Conservation (phyloP, 1,140 invertebrate species). For the Coelopa frigida region DNA sequence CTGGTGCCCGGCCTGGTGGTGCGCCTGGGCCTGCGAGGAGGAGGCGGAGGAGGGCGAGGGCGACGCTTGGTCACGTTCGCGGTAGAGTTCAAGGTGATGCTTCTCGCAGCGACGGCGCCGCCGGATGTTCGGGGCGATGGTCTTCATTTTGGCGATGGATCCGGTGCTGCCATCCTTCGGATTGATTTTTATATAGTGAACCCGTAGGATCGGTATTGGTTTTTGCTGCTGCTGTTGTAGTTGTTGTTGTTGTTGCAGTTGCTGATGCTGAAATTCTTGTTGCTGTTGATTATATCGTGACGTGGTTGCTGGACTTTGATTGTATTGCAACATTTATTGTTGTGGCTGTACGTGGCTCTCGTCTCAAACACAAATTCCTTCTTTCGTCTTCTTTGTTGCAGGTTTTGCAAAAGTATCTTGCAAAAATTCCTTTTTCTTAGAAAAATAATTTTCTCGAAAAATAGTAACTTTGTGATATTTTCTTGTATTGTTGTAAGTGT, state of each 20-base stretch:
- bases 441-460: slow-evolving; percentile 3
- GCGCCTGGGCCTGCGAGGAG: background rate
- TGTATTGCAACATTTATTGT: slow-evolving; percentile 16
- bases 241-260: slow-evolving; percentile 14
- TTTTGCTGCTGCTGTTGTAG: slow-evolving; percentile 18
- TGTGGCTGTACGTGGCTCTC: background rate
- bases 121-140: slow-evolving; percentile 56
- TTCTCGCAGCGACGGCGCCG: slow-evolving; percentile 55
- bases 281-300: slow-evolving; percentile 18
- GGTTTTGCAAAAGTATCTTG: slow-evolving; percentile 2
- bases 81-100: slow-evolving; percentile 51
- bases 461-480: slow-evolving; percentile 7
- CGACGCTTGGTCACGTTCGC: slow-evolving; percentile 18
- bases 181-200: background rate
- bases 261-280: slow-evolving; percentile 30
- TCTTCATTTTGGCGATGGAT: slow-evolving; percentile 51
- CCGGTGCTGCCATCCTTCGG: slow-evolving; percentile 1
- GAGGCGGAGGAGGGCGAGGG: background rate
- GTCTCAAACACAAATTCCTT: background rate
- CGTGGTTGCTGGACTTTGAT: slow-evolving; percentile 13
- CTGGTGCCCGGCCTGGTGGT: background rate
- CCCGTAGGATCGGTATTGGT: background rate
- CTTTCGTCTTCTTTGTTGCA: background rate
- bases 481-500: slow-evolving; percentile 4
- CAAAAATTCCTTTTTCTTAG: background rate